Evolutionary conservation across 2,888 invertebrate genomes (phyloP).

Genomic region (Muscina levida): DNA sequence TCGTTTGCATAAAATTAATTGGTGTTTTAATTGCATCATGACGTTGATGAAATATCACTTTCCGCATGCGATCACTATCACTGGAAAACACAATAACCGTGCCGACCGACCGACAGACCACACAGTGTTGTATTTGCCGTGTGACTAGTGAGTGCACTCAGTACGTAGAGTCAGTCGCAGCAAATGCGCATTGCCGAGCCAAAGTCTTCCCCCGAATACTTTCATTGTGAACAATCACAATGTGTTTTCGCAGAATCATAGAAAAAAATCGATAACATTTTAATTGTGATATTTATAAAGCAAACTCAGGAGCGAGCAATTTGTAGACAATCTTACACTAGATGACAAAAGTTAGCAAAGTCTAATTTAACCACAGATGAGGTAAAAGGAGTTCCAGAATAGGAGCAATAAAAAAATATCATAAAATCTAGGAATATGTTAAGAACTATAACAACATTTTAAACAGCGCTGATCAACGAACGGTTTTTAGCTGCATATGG

Average conservation of each 20-base stretch:
- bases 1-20: slow-evolving; percentile 67
- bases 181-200: neutral
- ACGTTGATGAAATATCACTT: slow-evolving; percentile 63
- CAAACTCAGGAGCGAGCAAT: neutral
- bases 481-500: too few species aligned
- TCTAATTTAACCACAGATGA: too few species aligned
- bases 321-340: neutral
- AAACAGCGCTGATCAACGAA: too few species aligned
- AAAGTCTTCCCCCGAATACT: slow-evolving; percentile 14
- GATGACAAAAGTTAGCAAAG: too few species aligned
- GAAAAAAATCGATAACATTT: too few species aligned
- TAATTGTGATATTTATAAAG: neutral
- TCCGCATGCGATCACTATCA: slow-evolving; percentile 57
- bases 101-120: neutral
- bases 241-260: neutral
- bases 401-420: too few species aligned
- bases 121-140: slow-evolving; percentile 1
- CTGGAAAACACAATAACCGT: slow-evolving; percentile 21
- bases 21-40: slow-evolving; percentile 66
- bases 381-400: too few species aligned
- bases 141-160: neutral
- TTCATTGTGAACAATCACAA: neutral
- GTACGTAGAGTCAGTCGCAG: neutral
- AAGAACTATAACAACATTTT: too few species aligned
- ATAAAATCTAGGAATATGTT: too few species aligned